Evolutionary conservation across 1,140 invertebrate genomes (phyloP).

Genomic region (Proales similis): DNA sequence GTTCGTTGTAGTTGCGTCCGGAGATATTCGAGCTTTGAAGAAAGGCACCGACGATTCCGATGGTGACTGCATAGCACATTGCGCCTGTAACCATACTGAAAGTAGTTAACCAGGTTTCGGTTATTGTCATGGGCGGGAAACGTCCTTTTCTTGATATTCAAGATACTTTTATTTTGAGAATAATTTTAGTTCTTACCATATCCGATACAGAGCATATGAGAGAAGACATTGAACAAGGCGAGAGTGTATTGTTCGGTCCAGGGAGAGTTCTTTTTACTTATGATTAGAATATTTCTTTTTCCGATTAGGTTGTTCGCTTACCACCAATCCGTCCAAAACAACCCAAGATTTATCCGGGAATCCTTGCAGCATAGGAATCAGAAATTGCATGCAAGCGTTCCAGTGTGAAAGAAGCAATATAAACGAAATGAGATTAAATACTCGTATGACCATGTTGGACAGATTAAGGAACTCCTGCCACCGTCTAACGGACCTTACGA

Average conservation of each 20-base stretch:
- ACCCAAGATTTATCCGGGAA: slow-evolving; percentile 97
- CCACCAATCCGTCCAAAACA: slow-evolving; percentile 72
- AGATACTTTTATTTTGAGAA: no score
- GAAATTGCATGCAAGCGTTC: slow-evolving; percentile 81
- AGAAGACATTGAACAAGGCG: no score
- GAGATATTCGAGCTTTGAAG: slow-evolving; percentile 96
- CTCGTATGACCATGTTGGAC: slow-evolving; percentile 98
- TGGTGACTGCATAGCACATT: slow-evolving; percentile 93
- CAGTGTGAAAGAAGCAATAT: slow-evolving; percentile 83
- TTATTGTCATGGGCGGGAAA: slow-evolving; percentile 90
- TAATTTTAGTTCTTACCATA: no score
- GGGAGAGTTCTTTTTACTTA: background rate
- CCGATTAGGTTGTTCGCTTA: no score
- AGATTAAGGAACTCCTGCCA: slow-evolving; percentile 99
- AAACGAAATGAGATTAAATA: slow-evolving; percentile 98
- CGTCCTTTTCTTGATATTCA: slow-evolving; percentile 66
- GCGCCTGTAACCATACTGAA: slow-evolving; percentile 69
- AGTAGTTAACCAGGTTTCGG: slow-evolving; percentile 97
- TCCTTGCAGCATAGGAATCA: slow-evolving; percentile 95
- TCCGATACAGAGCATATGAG: no score
- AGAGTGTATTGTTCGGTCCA: slow-evolving; percentile 3
- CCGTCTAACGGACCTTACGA: slow-evolving; percentile 94
- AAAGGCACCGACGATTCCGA: slow-evolving; percentile 93
- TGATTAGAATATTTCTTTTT: no score
- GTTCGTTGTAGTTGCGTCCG: slow-evolving; percentile 89